Evolutionary conservation across 2,797 vertebrate genomes (phyloP).

Genomic region (Pseudomugil gertrudae): DNA sequence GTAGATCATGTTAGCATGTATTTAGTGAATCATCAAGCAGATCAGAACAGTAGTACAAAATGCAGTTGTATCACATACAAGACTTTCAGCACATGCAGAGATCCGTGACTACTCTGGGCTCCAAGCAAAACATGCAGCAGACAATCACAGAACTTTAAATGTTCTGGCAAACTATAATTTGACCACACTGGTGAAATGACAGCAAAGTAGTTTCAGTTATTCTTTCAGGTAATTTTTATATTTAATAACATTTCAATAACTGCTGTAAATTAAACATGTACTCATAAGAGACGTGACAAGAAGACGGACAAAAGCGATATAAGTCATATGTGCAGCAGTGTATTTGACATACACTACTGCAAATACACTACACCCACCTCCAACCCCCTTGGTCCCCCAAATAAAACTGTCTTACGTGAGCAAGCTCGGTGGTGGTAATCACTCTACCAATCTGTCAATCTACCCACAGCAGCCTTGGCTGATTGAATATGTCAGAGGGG

Average conservation of each 20-base stretch:
- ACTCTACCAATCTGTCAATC: constrained; percentile 74
- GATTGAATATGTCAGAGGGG: constrained; percentile 78
- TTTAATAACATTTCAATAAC: constrained; percentile 32
- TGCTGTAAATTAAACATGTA: constrained; percentile 50
- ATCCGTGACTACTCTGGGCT: constrained; percentile 55
- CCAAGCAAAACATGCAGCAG: constrained; percentile 76
- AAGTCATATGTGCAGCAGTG: constrained; percentile 27
- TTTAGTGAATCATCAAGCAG: constrained; percentile 22
- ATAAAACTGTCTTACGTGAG: constrained; percentile 57
- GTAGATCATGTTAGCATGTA: not conserved
- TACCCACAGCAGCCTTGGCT: constrained; percentile 66
- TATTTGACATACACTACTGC: constrained; percentile 45
- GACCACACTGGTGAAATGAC: constrained; percentile 28
- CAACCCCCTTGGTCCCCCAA: too few species aligned
- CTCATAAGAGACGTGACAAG: constrained; percentile 14
- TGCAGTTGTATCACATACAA: constrained; percentile 54
- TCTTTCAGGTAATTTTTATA: constrained; percentile 13
- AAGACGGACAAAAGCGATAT: constrained; percentile 25
- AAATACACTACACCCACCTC: constrained; percentile 28
- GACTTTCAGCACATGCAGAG: constrained; percentile 67
- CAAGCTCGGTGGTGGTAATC: constrained; percentile 72
- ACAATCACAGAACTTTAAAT: constrained; percentile 26
- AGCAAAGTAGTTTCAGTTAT: constrained; percentile 14
- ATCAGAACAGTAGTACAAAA: constrained; percentile 45
- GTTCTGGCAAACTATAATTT: constrained; percentile 38